These are phyloP conservation scores for Microcebus ravelobensis DNA, from an alignment of 2,113 vertebrate species.

Conservation along the genomic window DNA sequence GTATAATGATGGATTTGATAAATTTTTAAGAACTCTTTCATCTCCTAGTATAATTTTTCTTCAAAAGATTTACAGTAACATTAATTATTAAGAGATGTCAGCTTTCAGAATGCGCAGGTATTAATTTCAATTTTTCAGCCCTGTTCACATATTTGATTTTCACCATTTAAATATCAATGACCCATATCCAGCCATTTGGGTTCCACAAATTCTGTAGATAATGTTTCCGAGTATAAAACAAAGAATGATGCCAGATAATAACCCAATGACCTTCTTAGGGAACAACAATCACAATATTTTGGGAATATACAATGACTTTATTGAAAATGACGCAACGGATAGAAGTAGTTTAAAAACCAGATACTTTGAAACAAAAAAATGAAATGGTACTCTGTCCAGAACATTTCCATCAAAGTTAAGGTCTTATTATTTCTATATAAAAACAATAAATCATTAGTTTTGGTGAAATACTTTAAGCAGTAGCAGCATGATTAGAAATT, in stretches of 20 bases:
- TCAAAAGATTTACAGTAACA: background rate
- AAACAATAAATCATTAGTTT: background rate
- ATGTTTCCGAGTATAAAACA: background rate
- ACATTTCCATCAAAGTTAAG: background rate
- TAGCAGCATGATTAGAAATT: background rate
- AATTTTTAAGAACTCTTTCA: background rate
- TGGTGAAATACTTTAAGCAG: background rate
- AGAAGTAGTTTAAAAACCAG: background rate
- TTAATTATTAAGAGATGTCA: background rate
- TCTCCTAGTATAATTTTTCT: background rate
- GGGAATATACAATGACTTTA: background rate
- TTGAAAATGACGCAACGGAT: background rate
- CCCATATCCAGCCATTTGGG: background rate
- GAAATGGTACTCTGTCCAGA: background rate
- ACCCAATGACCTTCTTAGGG: background rate
- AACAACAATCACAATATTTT: background rate
- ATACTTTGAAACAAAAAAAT: background rate
- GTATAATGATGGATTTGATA: background rate
- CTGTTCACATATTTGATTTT: background rate
- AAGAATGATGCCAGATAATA: background rate
- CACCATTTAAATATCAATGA: slow-evolving; percentile 11
- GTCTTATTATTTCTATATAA: background rate
- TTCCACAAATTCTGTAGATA: background rate
- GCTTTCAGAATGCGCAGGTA: background rate
- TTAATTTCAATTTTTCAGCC: background rate